Evolutionary conservation across 1,140 invertebrate genomes (phyloP), one percentile per base, ranked within the genome.

Genomic region (Probaryconus sp.): DNA sequence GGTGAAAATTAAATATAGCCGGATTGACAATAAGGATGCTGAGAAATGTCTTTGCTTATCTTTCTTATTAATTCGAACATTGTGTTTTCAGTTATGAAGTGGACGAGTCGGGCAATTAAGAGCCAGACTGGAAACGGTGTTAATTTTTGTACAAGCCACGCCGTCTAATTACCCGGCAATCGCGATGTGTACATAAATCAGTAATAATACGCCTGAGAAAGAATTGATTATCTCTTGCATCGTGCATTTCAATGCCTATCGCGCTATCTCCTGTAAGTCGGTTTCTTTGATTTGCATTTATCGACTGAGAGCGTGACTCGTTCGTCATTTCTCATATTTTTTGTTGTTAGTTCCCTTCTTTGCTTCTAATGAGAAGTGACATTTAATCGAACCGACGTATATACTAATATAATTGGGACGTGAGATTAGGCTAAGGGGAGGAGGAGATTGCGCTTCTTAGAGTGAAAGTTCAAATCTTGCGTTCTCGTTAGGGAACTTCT

Each of bases 201-300:
- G 51, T 64, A 53, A 71, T 76, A 60, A 69, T 71, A 65, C 56
- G 45, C 45, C 38, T 20, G 21, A 26, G 10, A 31, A 51, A 26
- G 55, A 76, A 68, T 71, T 58, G 60, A 55, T 68, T 71, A 76
- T 71, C 67, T 67, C 68, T 58, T 68, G 61, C 51, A 58, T 74
- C 71, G 63, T 63, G 68, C 64, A 64, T 69, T 64, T 64, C 47
- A 58, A 60, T 2, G 45, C 38, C 58, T 68, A 68, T 74, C 71
- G 43, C 58, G 56, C 26, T 68, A 68, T 68, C 64, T 74, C 51
- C 26, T 11, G 20, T 30, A 24, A 53, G 63, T 67, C 61, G 71
- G 63, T 74, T 63, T 68, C 71, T 74, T 74, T 74, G 71, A 74
- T 74, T 74, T 74, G 71, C 71, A 74, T 75, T 75, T 74, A 74